Evolutionary conservation across 1,140 invertebrate species (phyloP).

Genomic region (Drosophila jambulina): DNA sequence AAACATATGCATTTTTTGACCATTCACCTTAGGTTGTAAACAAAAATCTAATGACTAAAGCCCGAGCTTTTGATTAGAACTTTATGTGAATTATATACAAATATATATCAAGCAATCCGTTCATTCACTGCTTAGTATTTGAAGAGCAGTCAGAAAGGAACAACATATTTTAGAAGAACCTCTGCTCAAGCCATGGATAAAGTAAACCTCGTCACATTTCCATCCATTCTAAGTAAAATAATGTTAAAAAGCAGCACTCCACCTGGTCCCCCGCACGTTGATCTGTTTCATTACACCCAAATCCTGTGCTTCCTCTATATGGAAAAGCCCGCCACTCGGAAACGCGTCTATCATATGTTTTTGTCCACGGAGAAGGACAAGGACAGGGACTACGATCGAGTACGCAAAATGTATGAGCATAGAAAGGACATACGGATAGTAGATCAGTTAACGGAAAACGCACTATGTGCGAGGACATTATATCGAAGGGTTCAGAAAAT

Average conservation of each 20-base stretch:
- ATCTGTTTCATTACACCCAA: no score
- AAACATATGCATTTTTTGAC: not conserved
- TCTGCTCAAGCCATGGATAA: not conserved
- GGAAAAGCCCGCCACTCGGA: slow-evolving; percentile 5
- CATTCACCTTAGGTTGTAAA: slow-evolving; percentile 1
- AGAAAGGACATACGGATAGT: slow-evolving; percentile 6
- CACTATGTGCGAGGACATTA: slow-evolving; percentile 19
- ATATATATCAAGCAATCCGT: not conserved
- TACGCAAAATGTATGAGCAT: slow-evolving; percentile 13
- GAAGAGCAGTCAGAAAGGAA: not conserved
- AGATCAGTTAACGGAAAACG: slow-evolving; percentile 15
- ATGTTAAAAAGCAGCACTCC: slow-evolving; percentile 5
- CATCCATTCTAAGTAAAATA: not conserved
- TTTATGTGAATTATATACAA: slow-evolving; percentile 11
- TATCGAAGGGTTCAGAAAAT: slow-evolving; percentile 5
- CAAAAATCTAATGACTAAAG: not conserved
- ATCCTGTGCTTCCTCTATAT: slow-evolving; percentile 23
- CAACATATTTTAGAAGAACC: not conserved
- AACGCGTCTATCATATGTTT: slow-evolving; percentile 43
- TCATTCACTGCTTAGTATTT: not conserved
- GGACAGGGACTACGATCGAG: slow-evolving; percentile 4
- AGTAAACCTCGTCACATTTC: not conserved
- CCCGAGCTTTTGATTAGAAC: slow-evolving; percentile 10
- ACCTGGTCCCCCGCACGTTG: not conserved
- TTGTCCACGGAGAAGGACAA: not conserved